Evolutionary conservation across 2,797 vertebrate species (phyloP).

Genomic region (Smutsia temminckii): DNA sequence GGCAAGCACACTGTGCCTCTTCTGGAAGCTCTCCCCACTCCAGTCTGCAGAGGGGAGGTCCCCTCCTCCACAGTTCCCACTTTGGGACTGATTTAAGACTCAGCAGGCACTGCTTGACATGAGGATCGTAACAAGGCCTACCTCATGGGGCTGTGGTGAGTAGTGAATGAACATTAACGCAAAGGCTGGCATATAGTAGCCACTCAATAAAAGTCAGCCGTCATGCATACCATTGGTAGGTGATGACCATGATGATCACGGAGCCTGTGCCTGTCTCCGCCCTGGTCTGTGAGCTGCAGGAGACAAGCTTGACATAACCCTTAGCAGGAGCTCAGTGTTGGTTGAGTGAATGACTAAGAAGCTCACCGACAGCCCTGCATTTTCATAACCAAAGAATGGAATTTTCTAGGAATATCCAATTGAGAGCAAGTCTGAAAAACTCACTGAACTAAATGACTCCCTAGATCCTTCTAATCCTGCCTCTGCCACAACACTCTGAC

Average conservation of each 20-base stretch:
- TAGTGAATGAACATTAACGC: not conserved
- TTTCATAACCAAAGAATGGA: not conserved
- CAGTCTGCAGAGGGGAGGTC: not conserved
- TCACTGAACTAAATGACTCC: not conserved
- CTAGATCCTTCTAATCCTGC: not conserved
- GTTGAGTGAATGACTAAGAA: not conserved
- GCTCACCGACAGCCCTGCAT: not conserved
- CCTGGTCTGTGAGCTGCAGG: not conserved
- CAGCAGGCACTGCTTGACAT: not conserved
- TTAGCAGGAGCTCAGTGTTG: not conserved
- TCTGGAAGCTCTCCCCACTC: not conserved
- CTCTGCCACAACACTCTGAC: not conserved
- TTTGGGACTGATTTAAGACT: not conserved
- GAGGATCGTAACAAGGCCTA: no score
- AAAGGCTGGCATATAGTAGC: not conserved
- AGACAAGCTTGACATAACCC: not conserved
- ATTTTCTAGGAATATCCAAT: not conserved
- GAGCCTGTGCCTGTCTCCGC: not conserved
- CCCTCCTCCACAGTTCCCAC: not conserved
- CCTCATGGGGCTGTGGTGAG: not conserved
- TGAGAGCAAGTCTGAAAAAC: not conserved
- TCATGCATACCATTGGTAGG: fast-evolving
- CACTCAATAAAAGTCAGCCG: not conserved
- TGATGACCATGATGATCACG: fast-evolving
- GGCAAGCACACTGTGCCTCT: not conserved